phyloP scores from a whole-genome alignment of 2,797 vertebrate genomes.

The Sebastes nivosus region DNA sequence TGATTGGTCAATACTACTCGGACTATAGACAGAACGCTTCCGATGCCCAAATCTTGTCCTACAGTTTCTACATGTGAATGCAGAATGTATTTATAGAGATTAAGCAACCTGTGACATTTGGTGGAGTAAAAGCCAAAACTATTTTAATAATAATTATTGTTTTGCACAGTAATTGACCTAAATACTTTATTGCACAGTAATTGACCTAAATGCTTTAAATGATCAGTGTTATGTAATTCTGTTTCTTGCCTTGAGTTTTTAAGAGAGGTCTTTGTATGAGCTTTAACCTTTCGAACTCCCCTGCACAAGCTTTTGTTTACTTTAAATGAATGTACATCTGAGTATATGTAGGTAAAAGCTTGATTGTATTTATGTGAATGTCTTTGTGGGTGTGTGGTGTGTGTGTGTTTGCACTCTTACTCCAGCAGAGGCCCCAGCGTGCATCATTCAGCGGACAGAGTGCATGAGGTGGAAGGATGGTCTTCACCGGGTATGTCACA shows the following conservation, averaged over 20 bases:
- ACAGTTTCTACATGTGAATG: no score
- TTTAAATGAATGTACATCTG: not conserved
- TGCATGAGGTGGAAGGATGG: constrained; percentile 85
- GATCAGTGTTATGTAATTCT: not conserved
- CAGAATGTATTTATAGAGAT: no score
- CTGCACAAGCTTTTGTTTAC: not conserved
- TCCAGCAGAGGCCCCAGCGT: constrained; percentile 95
- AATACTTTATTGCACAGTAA: not conserved
- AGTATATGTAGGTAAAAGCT: not conserved
- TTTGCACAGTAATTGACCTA: not conserved
- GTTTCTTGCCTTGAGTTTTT: not conserved
- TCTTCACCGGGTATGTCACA: constrained; percentile 87
- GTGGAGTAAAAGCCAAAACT: not conserved
- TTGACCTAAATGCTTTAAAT: not conserved
- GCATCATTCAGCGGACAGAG: constrained; percentile 89
- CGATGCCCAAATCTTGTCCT: no score
- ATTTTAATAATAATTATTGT: not conserved
- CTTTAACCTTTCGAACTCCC: not conserved
- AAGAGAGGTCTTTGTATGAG: not conserved
- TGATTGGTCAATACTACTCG: no score
- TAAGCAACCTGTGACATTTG: no score
- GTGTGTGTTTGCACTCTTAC: constrained; percentile 79
- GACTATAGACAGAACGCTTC: no score
- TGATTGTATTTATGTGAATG: not conserved
- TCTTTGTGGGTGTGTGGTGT: not conserved